Base-by-base conservation (phyloP, 2,113 vertebrate species). In the Sebastes schlegelii region DNA sequence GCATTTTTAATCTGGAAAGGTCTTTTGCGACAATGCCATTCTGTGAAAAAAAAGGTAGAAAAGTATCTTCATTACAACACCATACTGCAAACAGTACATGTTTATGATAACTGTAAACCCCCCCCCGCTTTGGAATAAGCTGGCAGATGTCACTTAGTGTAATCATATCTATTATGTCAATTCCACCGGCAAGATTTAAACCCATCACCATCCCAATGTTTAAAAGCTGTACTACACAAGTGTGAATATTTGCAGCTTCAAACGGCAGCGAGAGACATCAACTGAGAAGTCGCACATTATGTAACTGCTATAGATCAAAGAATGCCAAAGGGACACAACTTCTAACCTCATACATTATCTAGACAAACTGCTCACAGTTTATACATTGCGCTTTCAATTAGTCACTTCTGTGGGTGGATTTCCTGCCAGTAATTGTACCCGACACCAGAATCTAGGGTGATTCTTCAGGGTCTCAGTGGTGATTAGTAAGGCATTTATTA, bases 11-110 rank as follows among this genome's bases (percentile, higher is more conserved):
- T 92, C 97, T 96, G 82, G 96, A 97, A 94, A 99, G 95, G 95
- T 99, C 98, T 95, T 98, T 99, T 87, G 97, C 96, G 90, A 99
- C 96, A 92, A 99, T 98, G 71, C 98, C 98, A 91, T 99, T 99
- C 98, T 99, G 90, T 67, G 66, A 74, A 58, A 86, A 90, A 64
- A n/a, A 62, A 40, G 12, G 3, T 3, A 43, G 6, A 81, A 81
- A 72, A 62, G 14, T 1, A 46, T 42, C 4, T 12, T 67, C 9
- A 74, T 69, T 67, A 77, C 43, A 74, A 61, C 17, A 72, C 40
- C n/a, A 51, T 6, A 3, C 10, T 21, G 19, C 2, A 52, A 55
- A 43, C 1, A 65, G 9, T 62, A 23, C 17, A 69, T 62, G 8
- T 48, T 43, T 6, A 42, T 60, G 4, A 65, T 11, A 2, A 70